These are phyloP conservation scores for Lamprologus tigripictilis DNA, from an alignment of 2,113 vertebrate genomes.

Conservation along the genomic window DNA sequence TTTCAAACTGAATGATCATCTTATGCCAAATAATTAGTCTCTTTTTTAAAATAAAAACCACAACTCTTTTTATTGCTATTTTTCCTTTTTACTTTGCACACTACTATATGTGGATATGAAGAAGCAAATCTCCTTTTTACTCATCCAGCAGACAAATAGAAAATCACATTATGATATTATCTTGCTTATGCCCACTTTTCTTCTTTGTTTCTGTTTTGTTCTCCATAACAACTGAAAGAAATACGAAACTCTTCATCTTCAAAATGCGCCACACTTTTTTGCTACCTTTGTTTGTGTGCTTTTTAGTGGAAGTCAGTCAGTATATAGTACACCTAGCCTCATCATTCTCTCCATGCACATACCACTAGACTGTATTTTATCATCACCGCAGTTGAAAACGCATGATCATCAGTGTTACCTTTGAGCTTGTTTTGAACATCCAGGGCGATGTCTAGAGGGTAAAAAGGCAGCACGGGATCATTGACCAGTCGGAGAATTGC, in stretches of 20 bases:
- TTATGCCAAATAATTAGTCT: not conserved
- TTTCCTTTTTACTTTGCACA: not conserved
- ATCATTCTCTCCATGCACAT: not conserved
- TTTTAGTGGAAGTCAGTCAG: not conserved
- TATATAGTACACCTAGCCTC: not conserved
- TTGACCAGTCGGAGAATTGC: slow-evolving; percentile 81
- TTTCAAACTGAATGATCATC: not conserved
- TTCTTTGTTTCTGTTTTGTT: not conserved
- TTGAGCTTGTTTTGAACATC: slow-evolving; percentile 89
- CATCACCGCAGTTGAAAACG: not conserved
- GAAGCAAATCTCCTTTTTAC: not conserved
- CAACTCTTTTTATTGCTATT: not conserved
- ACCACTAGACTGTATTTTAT: not conserved
- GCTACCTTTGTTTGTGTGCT: not conserved
- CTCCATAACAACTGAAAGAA: not conserved
- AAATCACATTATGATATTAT: not conserved
- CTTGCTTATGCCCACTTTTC: not conserved
- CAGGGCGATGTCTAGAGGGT: slow-evolving; percentile 85
- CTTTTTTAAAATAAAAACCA: not conserved
- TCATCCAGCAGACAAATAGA: not conserved
- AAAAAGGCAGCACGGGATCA: slow-evolving; percentile 87
- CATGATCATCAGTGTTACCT: slow-evolving; percentile 67
- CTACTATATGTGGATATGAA: not conserved
- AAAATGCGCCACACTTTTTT: not conserved
- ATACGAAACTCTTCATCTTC: not conserved